These are phyloP conservation scores for Netelia melanura DNA, from an alignment of 2,888 invertebrate species.

Conservation along the genomic window DNA sequence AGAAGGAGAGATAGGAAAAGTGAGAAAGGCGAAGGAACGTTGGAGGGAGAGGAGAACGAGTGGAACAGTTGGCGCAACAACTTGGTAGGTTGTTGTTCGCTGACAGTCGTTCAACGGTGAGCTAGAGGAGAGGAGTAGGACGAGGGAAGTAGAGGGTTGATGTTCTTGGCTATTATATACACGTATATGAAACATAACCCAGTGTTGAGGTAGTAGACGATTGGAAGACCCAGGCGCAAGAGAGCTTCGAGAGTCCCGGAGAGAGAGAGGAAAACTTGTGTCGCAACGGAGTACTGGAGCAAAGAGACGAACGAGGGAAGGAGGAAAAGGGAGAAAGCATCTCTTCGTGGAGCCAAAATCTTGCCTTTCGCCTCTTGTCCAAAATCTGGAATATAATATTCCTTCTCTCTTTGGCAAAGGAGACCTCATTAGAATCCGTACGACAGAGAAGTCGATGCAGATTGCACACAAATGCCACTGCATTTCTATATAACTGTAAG, in stretches of 20 bases:
- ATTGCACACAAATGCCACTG: slow-evolving; percentile 49
- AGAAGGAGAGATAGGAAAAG: slow-evolving; percentile 20
- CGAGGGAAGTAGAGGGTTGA: slow-evolving; percentile 1
- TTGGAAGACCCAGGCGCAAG: slow-evolving; percentile 26
- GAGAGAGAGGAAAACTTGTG: no score
- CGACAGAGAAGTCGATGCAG: slow-evolving; percentile 54
- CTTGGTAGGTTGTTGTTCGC: slow-evolving; percentile 67
- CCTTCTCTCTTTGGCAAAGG: slow-evolving; percentile 4
- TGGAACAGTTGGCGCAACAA: slow-evolving; percentile 69
- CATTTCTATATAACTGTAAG: slow-evolving; percentile 32
- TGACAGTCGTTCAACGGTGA: slow-evolving; percentile 66
- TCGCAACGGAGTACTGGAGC: no score
- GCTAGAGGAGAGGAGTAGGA: slow-evolving; percentile 13
- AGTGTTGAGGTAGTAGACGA: slow-evolving; percentile 27
- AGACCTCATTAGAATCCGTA: slow-evolving; percentile 55
- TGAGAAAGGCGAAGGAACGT: slow-evolving; percentile 21
- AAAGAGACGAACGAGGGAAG: no score
- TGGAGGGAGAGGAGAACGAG: slow-evolving; percentile 23
- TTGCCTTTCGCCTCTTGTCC: slow-evolving; percentile 27
- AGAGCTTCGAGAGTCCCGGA: no score
- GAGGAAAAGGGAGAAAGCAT: no score
- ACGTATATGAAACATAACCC: not conserved
- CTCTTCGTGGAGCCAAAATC: slow-evolving; percentile 19
- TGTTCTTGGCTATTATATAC: slow-evolving; percentile 7
- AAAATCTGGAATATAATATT: slow-evolving; percentile 8